These are phyloP conservation scores for Orchestes rusci DNA, from an alignment of 2,888 invertebrate genomes.

Conservation along the genomic window DNA sequence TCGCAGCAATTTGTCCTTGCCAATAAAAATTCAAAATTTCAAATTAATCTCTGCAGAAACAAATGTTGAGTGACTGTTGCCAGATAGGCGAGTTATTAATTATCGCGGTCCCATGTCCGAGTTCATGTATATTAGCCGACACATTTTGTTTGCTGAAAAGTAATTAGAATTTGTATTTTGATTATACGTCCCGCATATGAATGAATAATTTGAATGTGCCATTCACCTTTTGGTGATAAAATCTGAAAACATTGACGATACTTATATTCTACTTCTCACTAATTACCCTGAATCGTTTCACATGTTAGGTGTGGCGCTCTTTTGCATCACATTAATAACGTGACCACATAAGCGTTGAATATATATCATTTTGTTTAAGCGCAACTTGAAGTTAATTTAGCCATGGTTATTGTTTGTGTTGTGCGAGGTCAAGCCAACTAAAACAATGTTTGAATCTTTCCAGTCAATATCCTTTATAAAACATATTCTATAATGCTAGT, in stretches of 20 bases:
- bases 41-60: constrained; percentile 21
- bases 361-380: too few relatives aligned
- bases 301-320: constrained; percentile 30
- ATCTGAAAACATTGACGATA: constrained; percentile 30
- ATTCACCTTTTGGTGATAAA: constrained; percentile 32
- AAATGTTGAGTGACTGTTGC: constrained; percentile 11
- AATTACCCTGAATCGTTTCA: constrained; percentile 34
- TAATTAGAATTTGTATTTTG: constrained; percentile 22
- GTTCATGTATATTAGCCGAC: constrained; percentile 22
- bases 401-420: too few relatives aligned
- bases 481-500: too few relatives aligned
- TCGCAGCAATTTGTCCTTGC: constrained; percentile 12
- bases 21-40: constrained; percentile 17
- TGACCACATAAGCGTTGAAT: constrained; percentile 23
- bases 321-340: constrained; percentile 30
- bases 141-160: constrained; percentile 23
- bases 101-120: constrained; percentile 14
- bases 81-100: constrained; percentile 19
- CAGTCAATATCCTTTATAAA: too few relatives aligned
- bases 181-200: constrained; percentile 26
- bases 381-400: too few relatives aligned
- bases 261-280: constrained; percentile 29
- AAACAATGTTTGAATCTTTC: too few relatives aligned
- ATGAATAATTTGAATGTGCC: constrained; percentile 29
- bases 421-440: too few relatives aligned